Conservation (phyloP, 1,140 invertebrate genomes). For the Euglossa dilemma region DNA sequence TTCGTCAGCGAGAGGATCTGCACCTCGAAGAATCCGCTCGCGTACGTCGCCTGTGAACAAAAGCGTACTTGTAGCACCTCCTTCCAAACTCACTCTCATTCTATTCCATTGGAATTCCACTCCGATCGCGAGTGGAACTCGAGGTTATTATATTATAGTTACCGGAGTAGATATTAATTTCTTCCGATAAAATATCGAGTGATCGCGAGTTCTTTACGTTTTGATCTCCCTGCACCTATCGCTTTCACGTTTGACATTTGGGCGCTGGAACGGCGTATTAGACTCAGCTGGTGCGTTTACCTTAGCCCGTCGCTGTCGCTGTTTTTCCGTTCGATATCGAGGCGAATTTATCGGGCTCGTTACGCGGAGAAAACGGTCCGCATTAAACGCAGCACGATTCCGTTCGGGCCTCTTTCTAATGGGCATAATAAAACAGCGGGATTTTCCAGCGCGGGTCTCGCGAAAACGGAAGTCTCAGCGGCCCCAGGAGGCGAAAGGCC, state of each 20-base stretch:
- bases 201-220: neutral
- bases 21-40: conserved; percentile 94
- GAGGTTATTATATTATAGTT: too few relatives aligned
- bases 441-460: conserved; percentile 31
- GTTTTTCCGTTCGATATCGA: conserved; percentile 3
- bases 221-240: neutral
- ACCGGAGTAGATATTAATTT: too few relatives aligned
- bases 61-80: neutral
- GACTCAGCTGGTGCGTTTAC: neutral
- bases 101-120: too few relatives aligned
- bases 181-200: too few relatives aligned
- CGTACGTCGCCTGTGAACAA: conserved; percentile 85
- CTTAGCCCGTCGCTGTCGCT: neutral
- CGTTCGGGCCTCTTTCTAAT: conserved; percentile 17
- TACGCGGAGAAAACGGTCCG: conserved; percentile 21
- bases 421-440: conserved; percentile 46
- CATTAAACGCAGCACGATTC: conserved; percentile 34
- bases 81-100: neutral
- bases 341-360: conserved; percentile 37
- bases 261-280: neutral
- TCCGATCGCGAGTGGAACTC: too few relatives aligned
- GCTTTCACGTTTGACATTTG: conserved; percentile 30
- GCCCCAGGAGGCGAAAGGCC: conserved; percentile 64
- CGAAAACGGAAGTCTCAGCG: conserved; percentile 74
- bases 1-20: conserved; percentile 95